These are phyloP conservation scores for Scarus forsteni DNA, from an alignment of 2,797 vertebrate species.

Conservation along the genomic window DNA sequence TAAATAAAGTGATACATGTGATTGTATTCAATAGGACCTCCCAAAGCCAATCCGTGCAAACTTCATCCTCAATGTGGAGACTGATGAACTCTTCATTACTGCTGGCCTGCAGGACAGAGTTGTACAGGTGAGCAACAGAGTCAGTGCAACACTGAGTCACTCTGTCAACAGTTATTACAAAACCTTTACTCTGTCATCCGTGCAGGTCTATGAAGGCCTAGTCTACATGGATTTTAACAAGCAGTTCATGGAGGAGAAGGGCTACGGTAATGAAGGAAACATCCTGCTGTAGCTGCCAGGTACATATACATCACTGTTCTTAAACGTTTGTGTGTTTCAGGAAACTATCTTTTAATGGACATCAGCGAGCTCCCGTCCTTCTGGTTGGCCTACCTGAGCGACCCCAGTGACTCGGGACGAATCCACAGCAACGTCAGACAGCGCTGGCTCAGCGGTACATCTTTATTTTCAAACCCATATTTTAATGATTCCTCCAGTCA, in stretches of 20 bases:
- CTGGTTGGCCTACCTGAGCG: conserved; percentile 88
- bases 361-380: conserved; percentile 80
- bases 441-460: conserved; percentile 85
- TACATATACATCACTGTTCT: background rate
- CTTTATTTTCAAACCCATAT: background rate
- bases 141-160: background rate
- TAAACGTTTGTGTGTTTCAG: conserved; percentile 54
- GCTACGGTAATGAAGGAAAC: conserved; percentile 76
- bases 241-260: conserved; percentile 83
- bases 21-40: conserved; percentile 79
- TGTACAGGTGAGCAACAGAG: conserved; percentile 80
- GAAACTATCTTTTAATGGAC: conserved; percentile 82
- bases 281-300: background rate
- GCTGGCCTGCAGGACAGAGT: conserved; percentile 89
- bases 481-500: too few relatives aligned
- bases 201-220: conserved; percentile 88
- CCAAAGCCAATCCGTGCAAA: conserved; percentile 85
- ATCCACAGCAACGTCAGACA: conserved; percentile 89
- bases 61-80: conserved; percentile 89
- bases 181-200: background rate
- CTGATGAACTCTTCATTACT: conserved; percentile 88
- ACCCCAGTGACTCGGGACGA: conserved; percentile 88
- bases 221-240: conserved; percentile 90
- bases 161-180: too few relatives aligned
- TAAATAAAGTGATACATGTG: too few relatives aligned